phyloP scores from a whole-genome alignment of 2,888 invertebrate genomes.

The Coelinius sp. region DNA sequence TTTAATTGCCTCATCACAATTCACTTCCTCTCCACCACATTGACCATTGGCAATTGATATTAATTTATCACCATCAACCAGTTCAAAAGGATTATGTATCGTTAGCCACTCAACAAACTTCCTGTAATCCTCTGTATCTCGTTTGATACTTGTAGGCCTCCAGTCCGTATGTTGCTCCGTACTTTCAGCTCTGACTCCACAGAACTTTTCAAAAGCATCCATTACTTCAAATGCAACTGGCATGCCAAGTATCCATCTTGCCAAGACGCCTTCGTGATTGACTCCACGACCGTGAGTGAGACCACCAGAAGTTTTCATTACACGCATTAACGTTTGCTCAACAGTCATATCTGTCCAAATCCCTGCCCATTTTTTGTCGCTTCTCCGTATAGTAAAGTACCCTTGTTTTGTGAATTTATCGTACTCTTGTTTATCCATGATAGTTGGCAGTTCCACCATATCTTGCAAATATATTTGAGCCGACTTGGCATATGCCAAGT shows the following conservation, averaged over 20 bases:
- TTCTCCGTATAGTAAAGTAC: too few relatives aligned
- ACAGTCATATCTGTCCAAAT: slow-evolving; percentile 2
- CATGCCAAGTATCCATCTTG: background rate
- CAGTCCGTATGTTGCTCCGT: background rate
- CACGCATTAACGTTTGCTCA: background rate
- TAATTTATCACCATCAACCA: slow-evolving; percentile 7
- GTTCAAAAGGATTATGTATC: background rate
- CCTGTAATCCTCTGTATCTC: background rate
- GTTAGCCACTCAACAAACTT: background rate
- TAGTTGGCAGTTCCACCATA: background rate
- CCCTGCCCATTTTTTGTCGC: background rate
- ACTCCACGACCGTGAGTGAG: background rate
- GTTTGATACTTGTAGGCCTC: background rate
- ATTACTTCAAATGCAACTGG: background rate
- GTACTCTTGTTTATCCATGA: background rate
- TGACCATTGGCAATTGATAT: background rate
- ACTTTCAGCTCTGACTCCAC: background rate
- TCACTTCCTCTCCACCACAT: background rate
- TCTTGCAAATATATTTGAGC: slow-evolving; percentile 53
- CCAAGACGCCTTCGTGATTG: background rate
- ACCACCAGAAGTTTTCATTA: background rate
- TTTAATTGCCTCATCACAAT: background rate
- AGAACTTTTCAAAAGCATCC: background rate
- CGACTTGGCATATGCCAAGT: slow-evolving; percentile 55
- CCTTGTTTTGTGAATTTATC: background rate